Evolutionary conservation across 2,113 vertebrate genomes (phyloP).

Genomic region (Oncorhynchus kisutch): DNA sequence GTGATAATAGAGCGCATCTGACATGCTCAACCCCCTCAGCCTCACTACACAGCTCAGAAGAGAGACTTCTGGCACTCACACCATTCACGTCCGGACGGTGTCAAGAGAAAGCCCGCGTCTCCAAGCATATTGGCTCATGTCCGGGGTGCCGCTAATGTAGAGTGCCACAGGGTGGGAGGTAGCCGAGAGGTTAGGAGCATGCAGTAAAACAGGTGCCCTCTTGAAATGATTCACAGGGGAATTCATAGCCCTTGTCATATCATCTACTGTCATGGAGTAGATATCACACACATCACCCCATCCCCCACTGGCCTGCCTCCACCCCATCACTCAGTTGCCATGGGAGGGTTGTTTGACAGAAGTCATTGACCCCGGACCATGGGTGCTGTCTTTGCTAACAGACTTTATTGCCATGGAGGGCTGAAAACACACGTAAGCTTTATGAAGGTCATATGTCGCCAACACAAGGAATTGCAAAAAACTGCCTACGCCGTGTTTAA

Average conservation of each 20-base stretch:
- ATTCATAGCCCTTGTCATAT: not conserved
- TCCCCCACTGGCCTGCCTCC: not conserved
- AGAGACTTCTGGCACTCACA: not conserved
- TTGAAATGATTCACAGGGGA: not conserved
- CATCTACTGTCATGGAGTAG: not conserved
- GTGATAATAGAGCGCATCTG: not conserved
- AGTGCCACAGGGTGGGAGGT: not conserved
- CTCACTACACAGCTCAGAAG: not conserved
- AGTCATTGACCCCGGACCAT: not conserved
- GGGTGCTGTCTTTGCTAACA: not conserved
- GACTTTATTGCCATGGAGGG: not conserved
- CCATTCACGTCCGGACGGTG: not conserved
- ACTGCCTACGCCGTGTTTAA: too few species aligned
- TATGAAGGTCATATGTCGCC: too few species aligned
- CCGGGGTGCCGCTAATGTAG: not conserved
- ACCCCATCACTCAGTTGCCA: not conserved
- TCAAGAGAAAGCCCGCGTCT: not conserved
- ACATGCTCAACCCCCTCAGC: not conserved
- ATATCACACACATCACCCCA: not conserved
- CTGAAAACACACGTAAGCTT: not conserved
- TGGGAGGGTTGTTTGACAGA: not conserved
- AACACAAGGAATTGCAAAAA: too few species aligned
- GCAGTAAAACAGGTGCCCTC: not conserved
- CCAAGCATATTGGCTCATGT: not conserved
- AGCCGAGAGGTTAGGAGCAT: not conserved